Evolutionary conservation across 1,140 invertebrate species (phyloP).

Genomic region (honey bee (Apis mellifera)): Amel_HAv3.1 CM009931.2:21011501-21012000

Average conservation of each 20-base stretch:
- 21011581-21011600: constrained; percentile 16
- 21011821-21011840: constrained; percentile 18
- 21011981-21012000: constrained; percentile 1
- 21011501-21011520: constrained; percentile 52
- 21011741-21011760: constrained; percentile 39
- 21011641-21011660: constrained; percentile 53
- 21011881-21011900: background rate
- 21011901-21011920: background rate
- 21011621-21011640: constrained; percentile 17
- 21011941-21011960: background rate
- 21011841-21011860: constrained; percentile 43
- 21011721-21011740: constrained; percentile 42
- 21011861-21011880: constrained; percentile 47
- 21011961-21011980: constrained; percentile 6
- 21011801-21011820: constrained; percentile 45
- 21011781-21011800: constrained; percentile 53
- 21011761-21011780: constrained; percentile 27
- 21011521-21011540: constrained; percentile 55
- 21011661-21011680: constrained; percentile 55
- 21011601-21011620: constrained; percentile 45
- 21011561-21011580: constrained; percentile 40
- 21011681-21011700: constrained; percentile 28
- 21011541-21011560: constrained; percentile 21
- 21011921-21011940: background rate
- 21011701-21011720: constrained; percentile 22